A percentile compares a stretch with the other conserved stretches of the same genome.
phyloP scores from a whole-genome alignment of 2,888 invertebrate genomes.

The Sturmia bella region DNA sequence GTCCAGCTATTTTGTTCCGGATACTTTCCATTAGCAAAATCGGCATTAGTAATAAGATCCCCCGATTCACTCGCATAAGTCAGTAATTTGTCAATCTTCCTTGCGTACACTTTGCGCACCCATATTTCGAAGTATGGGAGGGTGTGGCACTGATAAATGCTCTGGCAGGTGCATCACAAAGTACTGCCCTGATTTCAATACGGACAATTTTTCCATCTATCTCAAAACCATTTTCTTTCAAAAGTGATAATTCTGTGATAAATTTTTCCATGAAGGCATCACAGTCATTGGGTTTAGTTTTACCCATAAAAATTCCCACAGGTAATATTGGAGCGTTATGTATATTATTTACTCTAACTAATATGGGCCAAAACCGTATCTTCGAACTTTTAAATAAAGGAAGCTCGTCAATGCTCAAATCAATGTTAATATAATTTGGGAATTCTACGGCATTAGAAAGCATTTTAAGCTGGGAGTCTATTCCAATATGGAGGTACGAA shows the following conservation, averaged over 20 bases:
- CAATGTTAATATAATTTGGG: slow-evolving; percentile 13
- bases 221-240: slow-evolving; percentile 31
- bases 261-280: slow-evolving; percentile 22
- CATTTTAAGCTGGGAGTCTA: slow-evolving; percentile 19
- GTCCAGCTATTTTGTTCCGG: too few species aligned
- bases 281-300: slow-evolving; percentile 33
- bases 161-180: slow-evolving; percentile 51
- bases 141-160: slow-evolving; percentile 45
- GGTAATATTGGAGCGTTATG: slow-evolving; percentile 20
- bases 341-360: slow-evolving; percentile 31
- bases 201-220: slow-evolving; percentile 23
- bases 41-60: too few species aligned
- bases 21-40: too few species aligned
- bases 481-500: slow-evolving; percentile 36
- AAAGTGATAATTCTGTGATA: too few species aligned
- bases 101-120: slow-evolving; percentile 49
- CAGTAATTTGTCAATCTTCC: too few species aligned
- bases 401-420: slow-evolving; percentile 37
- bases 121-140: slow-evolving; percentile 35
- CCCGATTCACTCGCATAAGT: too few species aligned
- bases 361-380: slow-evolving; percentile 30
- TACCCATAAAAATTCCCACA: slow-evolving; percentile 25
- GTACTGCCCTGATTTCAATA: slow-evolving; percentile 31
- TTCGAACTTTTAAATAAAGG: slow-evolving; percentile 33
- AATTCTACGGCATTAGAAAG: slow-evolving; percentile 19